Base-by-base conservation (phyloP, 2,888 invertebrate genomes). In the Ditylenchus weischeri region DNA sequence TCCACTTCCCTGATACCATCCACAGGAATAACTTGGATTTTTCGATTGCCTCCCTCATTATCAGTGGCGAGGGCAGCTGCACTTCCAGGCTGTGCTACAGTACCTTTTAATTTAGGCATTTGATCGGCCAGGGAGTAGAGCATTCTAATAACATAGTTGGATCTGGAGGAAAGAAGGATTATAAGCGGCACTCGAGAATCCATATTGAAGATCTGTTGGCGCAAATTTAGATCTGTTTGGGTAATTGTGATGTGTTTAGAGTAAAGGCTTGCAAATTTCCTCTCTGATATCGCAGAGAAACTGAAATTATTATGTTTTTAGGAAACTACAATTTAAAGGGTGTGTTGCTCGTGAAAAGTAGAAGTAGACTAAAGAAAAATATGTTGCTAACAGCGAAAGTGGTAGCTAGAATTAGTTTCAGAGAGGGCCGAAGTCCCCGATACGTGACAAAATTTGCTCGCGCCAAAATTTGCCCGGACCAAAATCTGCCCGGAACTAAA, bases 101-200 rank as follows among this genome's bases (percentile, higher is more conserved):
- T 23, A n/a, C 5, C 5, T n/a, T 57, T 57, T n/a, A 23, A 18
- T 23, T 57, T 29, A n/a, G 59, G 66, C 43, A 73, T 64, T 29
- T 69, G 61, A 57, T 68, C 64, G 13, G 72, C 50, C 15, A 72
- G 50, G 15, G 64, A 35, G 66, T 72, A 75, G n/a, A 72, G 49
- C 15, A 51, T 75, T 49, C 74, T 29, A 13, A 72, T 54, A 19
- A 72, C 65, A 49, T 70, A 75, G 47, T 59, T 75, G 0, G 75
- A 62, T 29, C 71, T 57, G 15, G 67, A 57, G 7, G 64, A 59
- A 10, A 74, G 49, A 5, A 72, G 65, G 8, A 72, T n/a, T 18
- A 63, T 59, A 15, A 72, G 66, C 5, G 72, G 72, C 23, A 75
- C 43, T 15, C 64, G 49, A 15, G 66, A 54, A 35, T 72, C 74